phyloP scores from a whole-genome alignment of 2,888 invertebrate genomes.

The Drepanosiphum platanoidis region DNA sequence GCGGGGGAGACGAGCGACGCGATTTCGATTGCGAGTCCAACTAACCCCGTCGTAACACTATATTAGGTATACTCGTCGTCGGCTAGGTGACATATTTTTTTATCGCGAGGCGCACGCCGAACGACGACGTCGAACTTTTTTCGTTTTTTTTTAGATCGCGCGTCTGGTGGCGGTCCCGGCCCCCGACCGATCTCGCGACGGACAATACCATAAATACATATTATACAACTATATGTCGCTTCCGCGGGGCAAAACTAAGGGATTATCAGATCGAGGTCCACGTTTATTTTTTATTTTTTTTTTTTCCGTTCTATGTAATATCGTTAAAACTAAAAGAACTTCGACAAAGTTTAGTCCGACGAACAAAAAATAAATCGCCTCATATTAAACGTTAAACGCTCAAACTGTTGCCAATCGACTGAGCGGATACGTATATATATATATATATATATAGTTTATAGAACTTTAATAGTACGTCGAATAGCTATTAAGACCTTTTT shows the following conservation, averaged over 20 bases:
- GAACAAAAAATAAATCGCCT: constrained; percentile 27
- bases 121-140: constrained; percentile 6
- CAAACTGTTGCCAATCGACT: constrained; percentile 45
- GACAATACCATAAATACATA: not conserved
- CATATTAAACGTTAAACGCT: constrained; percentile 33
- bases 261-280: not conserved
- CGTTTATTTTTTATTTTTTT: not conserved
- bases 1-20: not conserved
- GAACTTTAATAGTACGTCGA: constrained; percentile 21
- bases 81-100: not conserved
- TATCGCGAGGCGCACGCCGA: too few species aligned
- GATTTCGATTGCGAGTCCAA: constrained; percentile 23
- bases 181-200: not conserved
- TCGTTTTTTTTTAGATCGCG: not conserved
- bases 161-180: too few species aligned
- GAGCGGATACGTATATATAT: not conserved
- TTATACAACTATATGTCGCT: not conserved
- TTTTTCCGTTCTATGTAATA: not conserved
- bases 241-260: not conserved
- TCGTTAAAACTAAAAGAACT: constrained; percentile 38
- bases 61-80: not conserved
- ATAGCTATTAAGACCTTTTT: not conserved
- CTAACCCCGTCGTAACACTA: not conserved
- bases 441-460: constrained; percentile 11
- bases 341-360: constrained; percentile 23